Percentiles rank a stretch among this genome's conserved stretches.
Evolutionary conservation across 2,113 vertebrate genomes (phyloP).

Genomic region (Sylvietta virens): DNA sequence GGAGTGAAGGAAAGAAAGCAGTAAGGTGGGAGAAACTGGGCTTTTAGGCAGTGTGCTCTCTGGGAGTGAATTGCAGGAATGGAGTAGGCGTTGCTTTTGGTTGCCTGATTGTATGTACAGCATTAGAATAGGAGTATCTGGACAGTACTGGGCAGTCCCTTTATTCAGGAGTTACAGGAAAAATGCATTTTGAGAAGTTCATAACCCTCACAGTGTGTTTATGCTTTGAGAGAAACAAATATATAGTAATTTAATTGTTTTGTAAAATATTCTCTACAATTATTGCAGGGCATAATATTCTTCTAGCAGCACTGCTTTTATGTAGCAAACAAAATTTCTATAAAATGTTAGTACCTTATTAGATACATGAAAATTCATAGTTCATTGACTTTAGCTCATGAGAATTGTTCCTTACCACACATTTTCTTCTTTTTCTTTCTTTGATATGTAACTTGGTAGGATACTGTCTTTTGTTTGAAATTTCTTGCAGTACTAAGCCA

Average conservation of each 20-base stretch:
- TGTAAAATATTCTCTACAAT: not conserved
- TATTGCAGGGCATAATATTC: not conserved
- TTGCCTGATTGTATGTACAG: fast-evolving
- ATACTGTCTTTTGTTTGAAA: not conserved
- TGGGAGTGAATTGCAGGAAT: not conserved
- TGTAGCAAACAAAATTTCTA: not conserved
- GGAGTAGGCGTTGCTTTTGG: not conserved
- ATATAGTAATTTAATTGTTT: not conserved
- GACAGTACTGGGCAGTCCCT: not conserved
- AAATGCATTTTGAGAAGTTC: not conserved
- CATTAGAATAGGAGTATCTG: not conserved
- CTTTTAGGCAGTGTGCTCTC: not conserved
- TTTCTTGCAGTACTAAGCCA: not conserved
- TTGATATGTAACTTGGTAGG: not conserved
- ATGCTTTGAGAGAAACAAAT: not conserved
- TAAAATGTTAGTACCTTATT: not conserved
- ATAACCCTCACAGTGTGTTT: not conserved
- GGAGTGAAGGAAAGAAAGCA: not conserved
- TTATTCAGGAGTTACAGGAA: not conserved
- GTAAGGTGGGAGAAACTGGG: not conserved
- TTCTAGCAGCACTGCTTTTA: not conserved
- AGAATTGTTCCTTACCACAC: not conserved
- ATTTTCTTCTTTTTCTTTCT: not conserved
- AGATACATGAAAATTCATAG: not conserved
- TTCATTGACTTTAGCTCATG: not conserved